Conservation (phyloP, 2,113 vertebrate species). For the Lagopus muta region DNA sequence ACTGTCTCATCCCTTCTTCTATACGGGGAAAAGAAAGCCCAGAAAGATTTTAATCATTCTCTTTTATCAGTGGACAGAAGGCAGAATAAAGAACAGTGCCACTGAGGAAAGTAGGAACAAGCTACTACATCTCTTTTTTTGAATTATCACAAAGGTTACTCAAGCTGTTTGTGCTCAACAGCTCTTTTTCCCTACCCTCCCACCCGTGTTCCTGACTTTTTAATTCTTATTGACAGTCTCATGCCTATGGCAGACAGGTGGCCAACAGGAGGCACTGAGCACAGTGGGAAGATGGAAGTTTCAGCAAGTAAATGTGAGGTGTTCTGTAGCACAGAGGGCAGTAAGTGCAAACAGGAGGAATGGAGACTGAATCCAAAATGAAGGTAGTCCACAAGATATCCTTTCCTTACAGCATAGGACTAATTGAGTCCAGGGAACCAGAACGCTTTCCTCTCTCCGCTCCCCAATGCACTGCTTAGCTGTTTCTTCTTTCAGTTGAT, state of each 20-base stretch:
- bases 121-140: neutral
- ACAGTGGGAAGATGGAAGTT: neutral
- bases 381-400: neutral
- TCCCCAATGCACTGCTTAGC: neutral
- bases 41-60: neutral
- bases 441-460: neutral
- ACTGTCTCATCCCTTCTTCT: neutral
- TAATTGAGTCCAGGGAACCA: neutral
- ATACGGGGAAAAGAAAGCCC: neutral
- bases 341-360: neutral
- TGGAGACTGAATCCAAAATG: neutral
- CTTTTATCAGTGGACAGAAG: neutral
- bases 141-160: neutral
- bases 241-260: fast-evolving
- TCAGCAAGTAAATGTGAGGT: neutral
- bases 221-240: neutral
- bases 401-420: neutral
- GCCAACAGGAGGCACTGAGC: neutral
- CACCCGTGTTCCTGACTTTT: neutral
- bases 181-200: neutral
- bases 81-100: neutral
- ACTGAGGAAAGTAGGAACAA: neutral
- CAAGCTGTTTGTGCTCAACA: neutral
- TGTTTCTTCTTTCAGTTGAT: neutral
- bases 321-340: neutral